Evolutionary conservation across 2,888 invertebrate genomes (phyloP), one percentile per base, ranked within the genome.

Genomic region (Brenthis ino): DNA sequence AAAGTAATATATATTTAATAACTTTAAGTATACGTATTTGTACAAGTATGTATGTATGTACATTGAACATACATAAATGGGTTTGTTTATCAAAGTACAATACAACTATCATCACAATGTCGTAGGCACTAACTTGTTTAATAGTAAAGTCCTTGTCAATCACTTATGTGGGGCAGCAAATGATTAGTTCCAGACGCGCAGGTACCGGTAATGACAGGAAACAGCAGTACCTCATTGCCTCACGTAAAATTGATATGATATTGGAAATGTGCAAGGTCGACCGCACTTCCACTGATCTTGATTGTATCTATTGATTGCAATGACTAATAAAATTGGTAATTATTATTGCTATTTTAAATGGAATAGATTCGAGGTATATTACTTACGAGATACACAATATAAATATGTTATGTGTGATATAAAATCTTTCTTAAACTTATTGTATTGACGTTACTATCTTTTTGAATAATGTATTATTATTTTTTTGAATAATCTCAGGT

Each of bases 181-280:
- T 71, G 69, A 73, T 57, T 69, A 72, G 72, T 72, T 71, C 65
- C 69, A 72, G 57, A 63, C 61, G 57, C 69, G 73, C 75, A 72
- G 72, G 63, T 72, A 69, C 69, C n/a, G 14, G 79, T 87, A 86
- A 86, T 84, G 80, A 82, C 86, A 86, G 87, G 87, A 87, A 87
- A 81, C 80, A 67, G 75, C 20, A 54, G 76, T 58, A 57, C 63
- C 11, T 50, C 66, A 75, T 75, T 77, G 77, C 77, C 79, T 81
- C 81, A 81, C 78, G 79, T 80, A 80, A 83, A 85, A 85, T 84
- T 80, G 79, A 81, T 80, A 80, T 77, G 76, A 79, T 76, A 79
- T 74, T 77, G 73, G 68, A 72, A 67, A 68, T 68, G 54, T 64
- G 60, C 68, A 72, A 72, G 72, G 72, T 72, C 70, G 68, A 24